Evolutionary conservation across 2,113 vertebrate genomes (phyloP).

Genomic region (Motacilla tschutschensis): DNA sequence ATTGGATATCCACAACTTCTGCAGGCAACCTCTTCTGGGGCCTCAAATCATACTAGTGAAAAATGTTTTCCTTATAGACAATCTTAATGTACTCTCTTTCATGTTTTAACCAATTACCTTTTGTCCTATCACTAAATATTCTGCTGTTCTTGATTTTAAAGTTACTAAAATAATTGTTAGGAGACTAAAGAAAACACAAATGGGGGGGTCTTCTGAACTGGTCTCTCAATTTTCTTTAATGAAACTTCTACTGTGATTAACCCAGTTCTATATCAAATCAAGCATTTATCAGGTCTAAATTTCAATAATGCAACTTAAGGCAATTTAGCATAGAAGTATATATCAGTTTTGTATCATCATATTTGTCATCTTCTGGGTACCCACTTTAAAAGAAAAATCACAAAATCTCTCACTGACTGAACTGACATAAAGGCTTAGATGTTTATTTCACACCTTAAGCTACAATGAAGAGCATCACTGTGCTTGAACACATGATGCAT

Average conservation of each 20-base stretch:
- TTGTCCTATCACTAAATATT: not conserved
- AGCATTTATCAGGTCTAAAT: not conserved
- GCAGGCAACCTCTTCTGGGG: not conserved
- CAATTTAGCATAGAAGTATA: not conserved
- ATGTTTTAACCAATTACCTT: not conserved
- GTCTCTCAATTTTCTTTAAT: not conserved
- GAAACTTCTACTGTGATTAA: not conserved
- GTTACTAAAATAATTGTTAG: not conserved
- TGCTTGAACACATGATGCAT: fast-evolving
- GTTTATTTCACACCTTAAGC: not conserved
- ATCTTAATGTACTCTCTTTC: not conserved
- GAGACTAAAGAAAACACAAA: too few species aligned
- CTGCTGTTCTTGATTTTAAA: not conserved
- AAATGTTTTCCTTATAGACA: not conserved
- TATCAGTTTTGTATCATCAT: not conserved
- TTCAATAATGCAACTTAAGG: not conserved
- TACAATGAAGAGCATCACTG: not conserved
- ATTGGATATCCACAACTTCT: not conserved
- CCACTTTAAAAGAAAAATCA: not conserved
- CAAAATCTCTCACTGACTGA: not conserved
- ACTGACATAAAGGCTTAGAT: not conserved
- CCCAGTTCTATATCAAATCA: not conserved
- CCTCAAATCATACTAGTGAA: not conserved
- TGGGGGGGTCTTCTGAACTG: fast-evolving
- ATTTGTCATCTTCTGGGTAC: not conserved